phyloP scores from a whole-genome alignment of 2,888 invertebrate genomes.

The Lochmaea capreae region DNA sequence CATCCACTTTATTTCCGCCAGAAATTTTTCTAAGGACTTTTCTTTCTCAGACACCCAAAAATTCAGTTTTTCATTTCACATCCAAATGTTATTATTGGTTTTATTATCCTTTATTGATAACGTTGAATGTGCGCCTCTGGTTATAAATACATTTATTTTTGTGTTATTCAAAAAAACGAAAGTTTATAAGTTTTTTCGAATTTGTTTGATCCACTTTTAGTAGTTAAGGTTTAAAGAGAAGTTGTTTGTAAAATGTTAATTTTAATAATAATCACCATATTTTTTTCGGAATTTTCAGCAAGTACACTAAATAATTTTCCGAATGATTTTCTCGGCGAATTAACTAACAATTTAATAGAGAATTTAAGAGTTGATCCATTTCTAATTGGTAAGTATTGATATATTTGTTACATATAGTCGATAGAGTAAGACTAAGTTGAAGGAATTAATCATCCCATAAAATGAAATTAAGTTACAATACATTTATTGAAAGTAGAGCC shows the following conservation, averaged over 20 bases:
- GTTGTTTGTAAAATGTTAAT: constrained; percentile 14
- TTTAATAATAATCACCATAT: constrained; percentile 9
- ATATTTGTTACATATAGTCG: not conserved
- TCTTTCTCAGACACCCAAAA: no score
- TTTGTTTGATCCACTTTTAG: not conserved
- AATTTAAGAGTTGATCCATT: constrained; percentile 52
- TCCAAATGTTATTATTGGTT: no score
- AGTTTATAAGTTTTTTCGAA: not conserved
- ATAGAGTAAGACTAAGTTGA: no score
- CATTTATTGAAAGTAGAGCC: no score
- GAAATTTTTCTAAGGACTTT: no score
- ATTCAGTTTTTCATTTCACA: no score
- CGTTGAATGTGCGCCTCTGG: not conserved
- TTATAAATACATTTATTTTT: not conserved
- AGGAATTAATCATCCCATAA: no score
- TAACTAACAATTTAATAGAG: constrained; percentile 52
- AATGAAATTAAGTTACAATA: no score
- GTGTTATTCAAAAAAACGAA: not conserved
- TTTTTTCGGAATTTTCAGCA: not conserved
- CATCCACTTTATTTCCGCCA: no score
- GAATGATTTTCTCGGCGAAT: constrained; percentile 40
- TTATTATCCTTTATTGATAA: no score
- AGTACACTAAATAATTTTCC: constrained; percentile 14
- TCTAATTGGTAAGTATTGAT: constrained; percentile 45
- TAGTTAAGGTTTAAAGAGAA: not conserved